Evolutionary conservation across 2,888 invertebrate genomes (phyloP).

Genomic region (Oscheius sp.): DNA sequence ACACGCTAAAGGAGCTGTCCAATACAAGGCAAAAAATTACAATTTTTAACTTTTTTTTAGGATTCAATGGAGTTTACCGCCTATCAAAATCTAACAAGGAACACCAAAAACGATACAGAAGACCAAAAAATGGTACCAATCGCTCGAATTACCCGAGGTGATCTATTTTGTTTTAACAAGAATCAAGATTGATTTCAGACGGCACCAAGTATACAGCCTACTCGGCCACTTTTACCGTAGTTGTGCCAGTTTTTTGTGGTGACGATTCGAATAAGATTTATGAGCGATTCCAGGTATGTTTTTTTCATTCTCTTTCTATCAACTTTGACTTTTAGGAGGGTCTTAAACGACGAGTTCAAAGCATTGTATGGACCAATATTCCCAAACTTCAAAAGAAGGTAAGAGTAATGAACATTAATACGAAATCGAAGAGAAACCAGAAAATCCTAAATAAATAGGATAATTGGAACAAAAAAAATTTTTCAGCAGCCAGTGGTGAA

Average conservation of each 20-base stretch:
- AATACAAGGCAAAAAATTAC: slow-evolving; percentile 38
- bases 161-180: background rate
- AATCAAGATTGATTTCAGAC: slow-evolving; percentile 30
- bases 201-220: slow-evolving; percentile 41
- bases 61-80: slow-evolving; percentile 38
- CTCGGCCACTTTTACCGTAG: slow-evolving; percentile 30
- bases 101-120: slow-evolving; percentile 47
- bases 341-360: slow-evolving; percentile 42
- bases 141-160: slow-evolving; percentile 44
- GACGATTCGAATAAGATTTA: slow-evolving; percentile 42
- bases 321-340: slow-evolving; percentile 32
- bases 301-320: background rate
- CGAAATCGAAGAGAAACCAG: no score
- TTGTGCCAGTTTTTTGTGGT: slow-evolving; percentile 41
- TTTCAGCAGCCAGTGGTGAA: slow-evolving; percentile 37
- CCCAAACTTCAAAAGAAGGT: slow-evolving; percentile 45
- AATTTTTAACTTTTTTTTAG: slow-evolving; percentile 10
- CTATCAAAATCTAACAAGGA: slow-evolving; percentile 42
- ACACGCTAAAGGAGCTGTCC: slow-evolving; percentile 40
- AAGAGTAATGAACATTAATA: background rate
- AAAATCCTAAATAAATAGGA: background rate
- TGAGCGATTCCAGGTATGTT: slow-evolving; percentile 31
- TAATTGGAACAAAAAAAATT: background rate
- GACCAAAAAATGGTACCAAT: slow-evolving; percentile 54
- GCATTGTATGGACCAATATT: slow-evolving; percentile 40